Conservation (phyloP, 1,140 invertebrate genomes). For the Ctenoplectra terminalis region DNA sequence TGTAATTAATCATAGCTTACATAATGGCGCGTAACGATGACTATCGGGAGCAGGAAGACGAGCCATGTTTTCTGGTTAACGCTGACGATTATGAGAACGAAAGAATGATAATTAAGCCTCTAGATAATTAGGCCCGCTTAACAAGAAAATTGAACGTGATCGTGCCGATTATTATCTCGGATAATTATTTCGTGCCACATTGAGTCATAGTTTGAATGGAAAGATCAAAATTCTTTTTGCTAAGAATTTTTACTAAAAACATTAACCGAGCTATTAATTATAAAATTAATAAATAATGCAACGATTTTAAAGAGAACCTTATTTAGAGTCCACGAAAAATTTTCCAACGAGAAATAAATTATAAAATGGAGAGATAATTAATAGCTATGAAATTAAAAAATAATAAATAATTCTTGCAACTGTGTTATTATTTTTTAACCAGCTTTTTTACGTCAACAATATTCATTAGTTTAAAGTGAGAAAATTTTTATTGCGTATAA, state of each 20-base stretch:
- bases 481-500: too few relatives aligned
- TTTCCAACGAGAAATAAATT: too few relatives aligned
- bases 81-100: slow-evolving; percentile 13
- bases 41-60: slow-evolving; percentile 39
- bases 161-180: background rate
- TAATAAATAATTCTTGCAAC: too few relatives aligned
- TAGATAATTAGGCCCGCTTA: slow-evolving; percentile 3
- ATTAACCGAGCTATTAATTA: too few relatives aligned
- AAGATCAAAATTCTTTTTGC: background rate
- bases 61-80: slow-evolving; percentile 27
- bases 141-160: slow-evolving; percentile 22
- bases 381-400: too few relatives aligned
- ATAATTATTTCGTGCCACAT: slow-evolving; percentile 15
- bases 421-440: too few relatives aligned
- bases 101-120: slow-evolving; percentile 52
- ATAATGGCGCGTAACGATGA: slow-evolving; percentile 65
- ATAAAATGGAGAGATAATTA: too few relatives aligned
- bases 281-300: too few relatives aligned
- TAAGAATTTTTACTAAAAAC: background rate
- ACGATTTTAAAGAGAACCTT: too few relatives aligned
- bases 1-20: slow-evolving; percentile 73
- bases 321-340: too few relatives aligned
- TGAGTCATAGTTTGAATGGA: background rate
- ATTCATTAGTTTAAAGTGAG: too few relatives aligned
- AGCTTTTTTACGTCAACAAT: too few relatives aligned